Conservation (phyloP, 2,888 invertebrate species). For the Drosophila borealis region DNA sequence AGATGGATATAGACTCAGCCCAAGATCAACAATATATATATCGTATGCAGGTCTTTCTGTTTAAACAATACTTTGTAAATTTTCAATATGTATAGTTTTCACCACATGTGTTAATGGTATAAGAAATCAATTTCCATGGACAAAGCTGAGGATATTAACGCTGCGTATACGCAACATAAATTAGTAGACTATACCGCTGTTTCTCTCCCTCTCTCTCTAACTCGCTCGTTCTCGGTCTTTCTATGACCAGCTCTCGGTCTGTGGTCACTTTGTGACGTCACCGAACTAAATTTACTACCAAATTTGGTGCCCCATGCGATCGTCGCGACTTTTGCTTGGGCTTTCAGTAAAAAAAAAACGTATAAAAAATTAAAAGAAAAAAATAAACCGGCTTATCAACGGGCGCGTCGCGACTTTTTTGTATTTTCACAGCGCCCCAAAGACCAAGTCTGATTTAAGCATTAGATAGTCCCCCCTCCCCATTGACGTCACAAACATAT, state of each 20-base stretch:
- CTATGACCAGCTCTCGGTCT: not conserved
- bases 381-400: slow-evolving; percentile 66
- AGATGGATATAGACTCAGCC: too few species aligned
- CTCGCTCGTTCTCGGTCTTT: not conserved
- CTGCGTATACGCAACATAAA: slow-evolving; percentile 38
- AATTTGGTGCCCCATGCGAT: slow-evolving; percentile 58
- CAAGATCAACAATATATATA: too few species aligned
- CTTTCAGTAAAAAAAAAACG: slow-evolving; percentile 2
- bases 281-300: slow-evolving; percentile 44
- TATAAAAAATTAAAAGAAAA: not conserved
- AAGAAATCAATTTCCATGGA: not conserved
- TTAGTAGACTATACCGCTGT: not conserved
- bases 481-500: slow-evolving; percentile 23
- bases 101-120: not conserved
- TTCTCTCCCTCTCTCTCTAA: not conserved
- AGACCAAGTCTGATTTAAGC: slow-evolving; percentile 7
- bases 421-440: slow-evolving; percentile 1
- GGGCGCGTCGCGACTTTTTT: slow-evolving; percentile 11
- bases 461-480: slow-evolving; percentile 15
- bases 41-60: not conserved
- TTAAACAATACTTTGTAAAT: too few species aligned
- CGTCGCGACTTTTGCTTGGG: slow-evolving; percentile 19
- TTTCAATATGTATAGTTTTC: not conserved
- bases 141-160: not conserved
- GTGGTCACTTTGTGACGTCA: slow-evolving; percentile 63